Conservation (phyloP, 1,140 invertebrate species). For the Danaus melanippus region DNA sequence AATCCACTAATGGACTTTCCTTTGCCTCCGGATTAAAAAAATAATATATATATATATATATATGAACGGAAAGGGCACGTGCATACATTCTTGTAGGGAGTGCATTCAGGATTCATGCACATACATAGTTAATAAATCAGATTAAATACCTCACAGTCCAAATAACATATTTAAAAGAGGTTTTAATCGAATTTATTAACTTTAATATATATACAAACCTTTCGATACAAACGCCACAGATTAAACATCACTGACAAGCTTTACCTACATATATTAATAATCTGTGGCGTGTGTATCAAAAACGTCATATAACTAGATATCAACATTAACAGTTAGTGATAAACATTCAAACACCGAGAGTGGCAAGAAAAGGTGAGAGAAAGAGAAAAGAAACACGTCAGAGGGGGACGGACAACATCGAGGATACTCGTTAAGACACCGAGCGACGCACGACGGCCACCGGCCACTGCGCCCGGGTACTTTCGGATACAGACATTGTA, state of each 20-base stretch:
- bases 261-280: too few relatives aligned
- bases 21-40: constrained; percentile 53
- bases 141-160: constrained; percentile 25
- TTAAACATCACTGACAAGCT: too few relatives aligned
- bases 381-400: constrained; percentile 65
- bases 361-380: constrained; percentile 68
- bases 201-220: too few relatives aligned
- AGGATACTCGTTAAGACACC: constrained; percentile 58
- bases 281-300: too few relatives aligned
- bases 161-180: background rate
- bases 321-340: constrained; percentile 72
- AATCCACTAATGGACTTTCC: constrained; percentile 56
- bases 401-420: constrained; percentile 58
- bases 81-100: constrained; percentile 63
- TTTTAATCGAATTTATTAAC: too few relatives aligned
- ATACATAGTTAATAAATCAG: constrained; percentile 41
- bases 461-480: constrained; percentile 47
- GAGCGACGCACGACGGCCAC: constrained; percentile 49
- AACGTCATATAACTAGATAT: constrained; percentile 30
- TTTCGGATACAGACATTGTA: constrained; percentile 30
- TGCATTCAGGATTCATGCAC: constrained; percentile 68
- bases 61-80: constrained; percentile 46
- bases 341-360: constrained; percentile 66
- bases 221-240: too few relatives aligned
- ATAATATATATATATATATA: constrained; percentile 34